phyloP scores from a whole-genome alignment of 2,797 vertebrate genomes.

The Trachops cirrhosus region DNA sequence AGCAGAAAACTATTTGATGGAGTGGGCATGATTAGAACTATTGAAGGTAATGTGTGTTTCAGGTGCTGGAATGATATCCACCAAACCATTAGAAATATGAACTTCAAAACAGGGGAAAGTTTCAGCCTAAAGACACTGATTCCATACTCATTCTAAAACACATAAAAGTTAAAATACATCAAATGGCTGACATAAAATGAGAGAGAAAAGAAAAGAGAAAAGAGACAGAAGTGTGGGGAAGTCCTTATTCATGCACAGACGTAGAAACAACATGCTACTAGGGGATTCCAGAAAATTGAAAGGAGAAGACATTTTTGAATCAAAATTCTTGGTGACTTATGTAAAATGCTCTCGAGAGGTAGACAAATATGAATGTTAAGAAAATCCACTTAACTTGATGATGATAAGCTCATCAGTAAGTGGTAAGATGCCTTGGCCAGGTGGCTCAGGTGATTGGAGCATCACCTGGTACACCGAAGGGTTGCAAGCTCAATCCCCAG shows the following conservation, averaged over 20 bases:
- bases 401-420: neutral
- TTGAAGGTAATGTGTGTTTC: neutral
- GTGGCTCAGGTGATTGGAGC: too few species aligned
- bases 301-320: neutral
- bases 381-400: neutral
- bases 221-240: neutral
- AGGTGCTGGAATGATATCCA: neutral
- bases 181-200: neutral
- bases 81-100: neutral
- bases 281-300: neutral
- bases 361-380: neutral
- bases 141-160: neutral
- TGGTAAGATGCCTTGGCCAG: neutral
- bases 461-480: too few species aligned
- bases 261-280: neutral
- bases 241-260: neutral
- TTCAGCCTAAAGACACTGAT: neutral
- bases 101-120: neutral
- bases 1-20: neutral
- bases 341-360: neutral
- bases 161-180: neutral
- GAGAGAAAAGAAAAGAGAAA: neutral
- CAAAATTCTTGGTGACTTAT: neutral
- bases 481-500: too few species aligned
- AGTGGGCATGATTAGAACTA: neutral